phyloP scores from a whole-genome alignment of 2,888 invertebrate genomes.

The Drosophila hamatofila region DNA sequence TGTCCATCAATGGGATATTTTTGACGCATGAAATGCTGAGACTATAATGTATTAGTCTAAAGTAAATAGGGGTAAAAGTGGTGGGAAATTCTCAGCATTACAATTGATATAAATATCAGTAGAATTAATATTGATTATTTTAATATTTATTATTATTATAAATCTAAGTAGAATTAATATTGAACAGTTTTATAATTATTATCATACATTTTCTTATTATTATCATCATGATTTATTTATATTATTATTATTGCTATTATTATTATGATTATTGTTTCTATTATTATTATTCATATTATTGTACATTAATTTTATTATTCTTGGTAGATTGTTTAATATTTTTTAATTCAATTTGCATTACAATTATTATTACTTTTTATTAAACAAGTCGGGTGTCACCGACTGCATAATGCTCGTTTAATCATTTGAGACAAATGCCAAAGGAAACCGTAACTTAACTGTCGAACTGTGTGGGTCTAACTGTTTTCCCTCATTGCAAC shows the following conservation, averaged over 20 bases:
- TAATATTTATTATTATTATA: not conserved
- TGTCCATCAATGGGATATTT: slow-evolving; percentile 45
- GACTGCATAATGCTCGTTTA: too few species aligned
- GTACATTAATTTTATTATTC: not conserved
- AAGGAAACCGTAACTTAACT: too few species aligned
- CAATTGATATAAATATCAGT: not conserved
- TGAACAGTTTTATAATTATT: too few species aligned
- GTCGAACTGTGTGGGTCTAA: too few species aligned
- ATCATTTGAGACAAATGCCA: too few species aligned
- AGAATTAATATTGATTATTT: too few species aligned
- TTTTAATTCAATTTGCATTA: too few species aligned
- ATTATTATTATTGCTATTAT: not conserved
- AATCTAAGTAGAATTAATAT: not conserved
- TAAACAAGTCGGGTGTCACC: too few species aligned
- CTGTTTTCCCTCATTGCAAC: too few species aligned
- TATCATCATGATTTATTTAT: not conserved
- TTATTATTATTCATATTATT: not conserved
- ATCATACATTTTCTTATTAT: not conserved
- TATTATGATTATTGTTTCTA: not conserved
- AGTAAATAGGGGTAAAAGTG: not conserved
- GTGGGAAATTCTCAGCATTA: not conserved
- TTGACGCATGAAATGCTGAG: not conserved
- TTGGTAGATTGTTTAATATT: too few species aligned
- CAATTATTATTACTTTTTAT: too few species aligned
- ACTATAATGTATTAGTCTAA: slow-evolving; percentile 40